phyloP scores from a whole-genome alignment of 2,888 invertebrate species.

The Phymatocera aterrima region DNA sequence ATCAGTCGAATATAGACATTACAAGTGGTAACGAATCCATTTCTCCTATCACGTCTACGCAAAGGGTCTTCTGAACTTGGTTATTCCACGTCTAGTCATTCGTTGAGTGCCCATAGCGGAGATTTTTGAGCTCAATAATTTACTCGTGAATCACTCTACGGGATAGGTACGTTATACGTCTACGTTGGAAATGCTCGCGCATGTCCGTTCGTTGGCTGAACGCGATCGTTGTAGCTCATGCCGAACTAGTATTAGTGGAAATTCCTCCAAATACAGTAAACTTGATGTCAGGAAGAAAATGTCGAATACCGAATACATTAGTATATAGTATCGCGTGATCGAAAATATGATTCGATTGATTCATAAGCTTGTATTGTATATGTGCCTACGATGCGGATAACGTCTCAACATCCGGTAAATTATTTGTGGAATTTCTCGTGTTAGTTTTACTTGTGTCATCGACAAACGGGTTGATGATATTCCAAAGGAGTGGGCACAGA shows the following conservation, averaged over 20 bases:
- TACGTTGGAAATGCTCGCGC: no score
- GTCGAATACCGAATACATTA: no score
- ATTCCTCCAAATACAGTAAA: no score
- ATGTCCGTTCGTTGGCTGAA: no score
- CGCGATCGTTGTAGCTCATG: no score
- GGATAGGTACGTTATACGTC: not conserved
- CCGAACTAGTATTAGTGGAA: no score
- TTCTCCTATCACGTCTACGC: not conserved
- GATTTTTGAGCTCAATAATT: not conserved
- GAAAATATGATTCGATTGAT: not conserved
- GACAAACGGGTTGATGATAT: not conserved
- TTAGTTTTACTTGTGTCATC: constrained; percentile 30
- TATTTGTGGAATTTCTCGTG: not conserved
- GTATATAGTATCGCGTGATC: not conserved
- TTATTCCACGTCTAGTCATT: not conserved
- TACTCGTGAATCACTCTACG: not conserved
- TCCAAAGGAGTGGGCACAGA: not conserved
- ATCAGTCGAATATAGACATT: not conserved
- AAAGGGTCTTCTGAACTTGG: constrained; percentile 10
- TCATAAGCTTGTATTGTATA: no score
- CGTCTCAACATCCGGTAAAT: not conserved
- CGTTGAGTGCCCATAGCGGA: not conserved
- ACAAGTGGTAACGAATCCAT: not conserved
- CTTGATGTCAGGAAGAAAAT: no score
- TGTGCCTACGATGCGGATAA: not conserved